Evolutionary conservation across 2,113 vertebrate species (phyloP), one percentile per base, ranked within the genome.

Genomic region (Hyperopisus bebe): DNA sequence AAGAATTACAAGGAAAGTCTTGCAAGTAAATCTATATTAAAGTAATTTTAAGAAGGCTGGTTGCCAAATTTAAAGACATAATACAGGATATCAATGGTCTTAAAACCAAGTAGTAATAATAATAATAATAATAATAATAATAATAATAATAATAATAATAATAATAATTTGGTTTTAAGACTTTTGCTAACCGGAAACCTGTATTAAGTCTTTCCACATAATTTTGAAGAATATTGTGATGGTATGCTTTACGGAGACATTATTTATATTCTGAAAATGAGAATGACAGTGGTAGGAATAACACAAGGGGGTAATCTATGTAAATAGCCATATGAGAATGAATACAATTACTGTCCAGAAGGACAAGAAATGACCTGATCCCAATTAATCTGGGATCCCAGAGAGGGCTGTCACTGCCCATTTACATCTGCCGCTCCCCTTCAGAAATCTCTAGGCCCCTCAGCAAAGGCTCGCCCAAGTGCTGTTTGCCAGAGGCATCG

Each of bases 341-440:
- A 94, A 96, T 96, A 94, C 93, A 93, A 95, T 92, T 94, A 96
- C 94, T 96, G 95, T 96, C 96, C 95, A 94, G 95, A 95, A 95
- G 95, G 92, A 93, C 94, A 95, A 95, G 94, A 97, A 94, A 95
- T 96, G 95, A 96, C 96, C 96, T 97, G 97, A 98, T 98, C 97
- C 97, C 97, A 98, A 97, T 98, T 98, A 98, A 96, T 96, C 96
- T 96, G 97, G 97, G 96, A 96, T 42, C 97, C 95, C 95, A 95
- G 96, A 95, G 97, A 97, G 97, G 96, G 95, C 95, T 98, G 95
- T 97, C 97, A 97, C 95, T 95, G 97, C 93, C 93, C 95, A 97
- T 97, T 96, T 96, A 96, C 96, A 95, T 97, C 97, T 96, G 94
- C 91, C 58, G 92, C 91, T 92, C 93, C 93, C 95, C 94, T 19